These are phyloP conservation scores for Streptopelia turtur DNA, from an alignment of 2,797 vertebrate genomes.

Conservation along the genomic window DNA sequence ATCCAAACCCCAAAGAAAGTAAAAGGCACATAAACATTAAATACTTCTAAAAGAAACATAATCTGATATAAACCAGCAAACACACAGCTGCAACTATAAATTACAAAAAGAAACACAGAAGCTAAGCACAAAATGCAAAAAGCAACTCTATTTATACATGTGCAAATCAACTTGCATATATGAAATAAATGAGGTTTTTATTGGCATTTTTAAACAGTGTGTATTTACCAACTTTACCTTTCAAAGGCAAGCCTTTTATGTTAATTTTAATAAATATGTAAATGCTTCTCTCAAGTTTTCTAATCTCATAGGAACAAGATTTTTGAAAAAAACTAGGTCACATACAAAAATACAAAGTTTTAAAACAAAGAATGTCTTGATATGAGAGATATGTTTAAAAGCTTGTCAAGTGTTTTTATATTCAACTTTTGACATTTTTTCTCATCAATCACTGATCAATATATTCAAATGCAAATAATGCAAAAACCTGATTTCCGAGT, in stretches of 20 bases:
- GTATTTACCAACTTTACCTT: slow-evolving; percentile 71
- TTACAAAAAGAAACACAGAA: slow-evolving; percentile 62
- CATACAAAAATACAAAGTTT: slow-evolving; percentile 70
- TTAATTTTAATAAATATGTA: slow-evolving; percentile 77
- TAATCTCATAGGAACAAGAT: slow-evolving; percentile 62
- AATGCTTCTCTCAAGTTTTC: slow-evolving; percentile 70
- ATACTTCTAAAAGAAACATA: slow-evolving; percentile 65
- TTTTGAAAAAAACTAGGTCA: slow-evolving; percentile 59
- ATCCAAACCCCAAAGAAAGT: slow-evolving; percentile 59
- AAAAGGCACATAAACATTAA: slow-evolving; percentile 79
- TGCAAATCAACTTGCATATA: slow-evolving; percentile 84
- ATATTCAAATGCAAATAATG: slow-evolving; percentile 49
- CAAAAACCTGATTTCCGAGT: slow-evolving; percentile 18
- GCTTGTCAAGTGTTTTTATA: slow-evolving; percentile 23
- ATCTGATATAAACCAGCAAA: slow-evolving; percentile 63
- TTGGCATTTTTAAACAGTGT: slow-evolving; percentile 79
- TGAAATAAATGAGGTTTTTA: slow-evolving; percentile 78
- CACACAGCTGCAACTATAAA: slow-evolving; percentile 45
- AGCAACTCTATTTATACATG: slow-evolving; percentile 78
- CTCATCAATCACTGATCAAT: neutral
- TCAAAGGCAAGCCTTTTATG: slow-evolving; percentile 71
- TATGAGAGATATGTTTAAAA: slow-evolving; percentile 65
- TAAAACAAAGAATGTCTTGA: slow-evolving; percentile 68
- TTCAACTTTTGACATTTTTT: slow-evolving; percentile 7
- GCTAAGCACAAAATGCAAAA: slow-evolving; percentile 71